Percentiles rank a stretch among this genome's conserved stretches.
Evolutionary conservation across 2,888 invertebrate genomes (phyloP).

Genomic region (Diaprepes abbreviatus): DNA sequence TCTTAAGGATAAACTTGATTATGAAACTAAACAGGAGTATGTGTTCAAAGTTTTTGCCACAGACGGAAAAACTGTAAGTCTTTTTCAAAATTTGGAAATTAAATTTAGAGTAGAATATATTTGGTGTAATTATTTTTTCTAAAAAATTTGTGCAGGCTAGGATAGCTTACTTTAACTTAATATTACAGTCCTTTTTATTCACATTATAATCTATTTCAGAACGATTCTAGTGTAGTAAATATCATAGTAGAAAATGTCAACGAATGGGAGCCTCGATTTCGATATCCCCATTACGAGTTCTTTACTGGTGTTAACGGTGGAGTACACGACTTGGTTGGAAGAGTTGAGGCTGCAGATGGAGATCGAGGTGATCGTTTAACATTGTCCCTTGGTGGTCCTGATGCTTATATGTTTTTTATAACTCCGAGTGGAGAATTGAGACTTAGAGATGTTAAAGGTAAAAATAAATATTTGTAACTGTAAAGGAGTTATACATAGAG

Average conservation of each 20-base stretch:
- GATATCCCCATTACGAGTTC: conserved; percentile 90
- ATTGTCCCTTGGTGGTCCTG: conserved; percentile 72
- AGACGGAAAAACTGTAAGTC: conserved; percentile 79
- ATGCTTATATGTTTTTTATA: conserved; percentile 72
- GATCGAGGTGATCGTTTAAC: conserved; percentile 83
- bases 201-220: conserved; percentile 70
- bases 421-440: conserved; percentile 78
- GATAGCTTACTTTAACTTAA: too few species aligned
- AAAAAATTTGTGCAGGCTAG: too few species aligned
- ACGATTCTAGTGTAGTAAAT: conserved; percentile 86
- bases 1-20: conserved; percentile 82
- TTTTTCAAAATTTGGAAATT: neutral
- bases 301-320: conserved; percentile 65
- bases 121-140: too few species aligned
- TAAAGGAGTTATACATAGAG: too few species aligned
- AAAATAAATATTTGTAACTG: neutral
- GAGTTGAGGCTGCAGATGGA: conserved; percentile 89
- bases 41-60: conserved; percentile 86
- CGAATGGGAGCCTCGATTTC: conserved; percentile 94
- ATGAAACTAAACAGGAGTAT: conserved; percentile 80
- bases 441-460: conserved; percentile 66
- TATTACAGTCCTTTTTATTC: too few species aligned
- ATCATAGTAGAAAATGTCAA: conserved; percentile 88
- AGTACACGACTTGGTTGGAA: conserved; percentile 69
- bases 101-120: too few species aligned